Evolutionary conservation across 1,140 invertebrate species (phyloP).

Genomic region (Leptinotarsa texana): DNA sequence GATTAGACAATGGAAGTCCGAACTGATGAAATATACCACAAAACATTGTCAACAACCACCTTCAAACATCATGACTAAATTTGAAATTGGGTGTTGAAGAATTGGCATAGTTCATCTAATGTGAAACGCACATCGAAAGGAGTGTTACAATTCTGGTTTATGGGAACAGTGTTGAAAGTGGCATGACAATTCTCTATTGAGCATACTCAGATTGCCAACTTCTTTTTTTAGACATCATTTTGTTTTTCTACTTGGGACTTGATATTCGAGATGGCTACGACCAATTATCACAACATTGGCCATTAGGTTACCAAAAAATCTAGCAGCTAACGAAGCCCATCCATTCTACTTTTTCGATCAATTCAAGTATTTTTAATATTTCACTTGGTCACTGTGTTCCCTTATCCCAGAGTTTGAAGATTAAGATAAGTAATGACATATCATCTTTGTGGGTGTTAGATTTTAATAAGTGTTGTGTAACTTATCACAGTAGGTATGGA

Average conservation of each 20-base stretch:
- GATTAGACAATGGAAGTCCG: too few relatives aligned
- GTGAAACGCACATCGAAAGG: too few relatives aligned
- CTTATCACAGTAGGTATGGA: slow-evolving; percentile 22
- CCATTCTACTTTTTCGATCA: background rate
- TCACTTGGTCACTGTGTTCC: slow-evolving; percentile 23
- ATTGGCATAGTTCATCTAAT: too few relatives aligned
- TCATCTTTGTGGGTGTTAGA: slow-evolving; percentile 27
- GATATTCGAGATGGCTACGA: slow-evolving; percentile 19
- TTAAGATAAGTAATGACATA: slow-evolving; percentile 25
- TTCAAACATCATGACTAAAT: too few relatives aligned
- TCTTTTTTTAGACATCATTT: background rate
- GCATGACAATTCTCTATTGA: too few relatives aligned
- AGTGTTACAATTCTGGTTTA: too few relatives aligned
- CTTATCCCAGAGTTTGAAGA: slow-evolving; percentile 8
- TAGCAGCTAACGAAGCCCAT: slow-evolving; percentile 24
- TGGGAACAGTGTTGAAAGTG: too few relatives aligned
- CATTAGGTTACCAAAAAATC: slow-evolving; percentile 23
- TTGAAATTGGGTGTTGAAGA: too few relatives aligned
- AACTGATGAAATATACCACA: too few relatives aligned
- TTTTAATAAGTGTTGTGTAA: slow-evolving; percentile 28
- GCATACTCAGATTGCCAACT: too few relatives aligned
- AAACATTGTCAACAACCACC: too few relatives aligned
- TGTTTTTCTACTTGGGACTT: background rate
- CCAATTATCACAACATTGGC: slow-evolving; percentile 26
- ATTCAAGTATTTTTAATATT: slow-evolving; percentile 15